A percentile compares a stretch with the other conserved stretches of the same genome.
phyloP scores from a whole-genome alignment of 2,113 vertebrate species.

The Epinephelus cyanopodus region DNA sequence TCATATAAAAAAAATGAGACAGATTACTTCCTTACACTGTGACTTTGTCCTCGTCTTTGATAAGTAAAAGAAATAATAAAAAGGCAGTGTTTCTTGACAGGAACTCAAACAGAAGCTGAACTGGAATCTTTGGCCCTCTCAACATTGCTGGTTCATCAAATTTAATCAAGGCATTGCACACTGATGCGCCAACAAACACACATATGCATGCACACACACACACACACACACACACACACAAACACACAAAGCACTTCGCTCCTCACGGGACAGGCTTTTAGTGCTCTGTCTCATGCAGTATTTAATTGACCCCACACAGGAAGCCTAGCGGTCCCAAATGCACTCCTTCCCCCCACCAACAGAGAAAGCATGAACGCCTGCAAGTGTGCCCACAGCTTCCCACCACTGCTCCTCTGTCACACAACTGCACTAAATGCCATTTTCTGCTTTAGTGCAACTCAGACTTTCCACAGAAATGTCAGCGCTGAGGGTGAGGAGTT shows the following conservation, averaged over 20 bases:
- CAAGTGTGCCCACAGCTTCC: conserved; percentile 70
- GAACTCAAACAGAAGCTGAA: conserved; percentile 56
- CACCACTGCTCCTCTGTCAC: conserved; percentile 60
- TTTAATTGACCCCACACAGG: conserved; percentile 88
- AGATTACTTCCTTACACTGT: not conserved
- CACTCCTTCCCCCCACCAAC: conserved; percentile 75
- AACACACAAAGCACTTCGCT: conserved; percentile 81
- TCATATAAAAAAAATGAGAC: not conserved
- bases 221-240: conserved; percentile 45
- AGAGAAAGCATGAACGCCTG: conserved; percentile 66
- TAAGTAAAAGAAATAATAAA: conserved; percentile 1
- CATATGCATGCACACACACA: conserved; percentile 52
- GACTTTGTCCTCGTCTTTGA: conserved; percentile 1
- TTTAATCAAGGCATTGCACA: conserved; percentile 83
- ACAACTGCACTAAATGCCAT: conserved; percentile 66
- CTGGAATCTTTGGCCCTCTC: conserved; percentile 60
- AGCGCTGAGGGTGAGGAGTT: conserved; percentile 24
- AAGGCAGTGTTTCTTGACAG: conserved; percentile 20
- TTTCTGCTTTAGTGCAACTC: conserved; percentile 62
- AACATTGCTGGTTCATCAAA: conserved; percentile 84
- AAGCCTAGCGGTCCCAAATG: conserved; percentile 86
- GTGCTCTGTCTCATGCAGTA: conserved; percentile 89
- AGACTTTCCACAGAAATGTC: conserved; percentile 53
- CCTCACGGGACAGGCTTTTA: conserved; percentile 86
- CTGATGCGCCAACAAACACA: conserved; percentile 70